A percentile compares a stretch with the other conserved stretches of the same genome.
Evolutionary conservation across 2,797 vertebrate genomes (phyloP).

Genomic region (Macrochelys suwanniensis): DNA sequence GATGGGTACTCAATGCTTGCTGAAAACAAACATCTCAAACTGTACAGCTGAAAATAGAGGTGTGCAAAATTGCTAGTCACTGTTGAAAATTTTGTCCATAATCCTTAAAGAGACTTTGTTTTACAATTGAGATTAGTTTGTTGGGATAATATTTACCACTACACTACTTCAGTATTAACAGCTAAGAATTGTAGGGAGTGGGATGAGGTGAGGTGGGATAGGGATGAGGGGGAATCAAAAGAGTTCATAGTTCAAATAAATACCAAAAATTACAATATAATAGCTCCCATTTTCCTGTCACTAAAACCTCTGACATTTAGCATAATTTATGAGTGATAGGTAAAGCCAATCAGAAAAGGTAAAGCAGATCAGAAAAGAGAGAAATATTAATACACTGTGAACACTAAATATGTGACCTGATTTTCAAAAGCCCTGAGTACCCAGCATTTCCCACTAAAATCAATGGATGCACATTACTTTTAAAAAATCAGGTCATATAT

Average conservation of each 20-base stretch:
- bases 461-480: not conserved
- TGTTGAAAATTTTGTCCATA: not conserved
- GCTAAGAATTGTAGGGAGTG: not conserved
- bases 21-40: not conserved
- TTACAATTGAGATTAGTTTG: not conserved
- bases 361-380: not conserved
- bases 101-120: not conserved
- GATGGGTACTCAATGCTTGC: fast-evolving
- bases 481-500: not conserved
- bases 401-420: not conserved
- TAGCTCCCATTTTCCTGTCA: not conserved
- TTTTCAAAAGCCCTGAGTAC: not conserved
- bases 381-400: not conserved
- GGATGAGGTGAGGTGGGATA: not conserved
- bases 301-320: not conserved
- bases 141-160: not conserved
- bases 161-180: not conserved
- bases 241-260: not conserved
- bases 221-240: not conserved
- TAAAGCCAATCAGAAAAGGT: not conserved
- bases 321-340: not conserved
- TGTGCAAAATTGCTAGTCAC: not conserved
- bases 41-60: not conserved
- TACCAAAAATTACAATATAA: not conserved
- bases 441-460: not conserved